These are phyloP conservation scores for Anguilla obscura DNA, from an alignment of 2,797 vertebrate species.

Conservation along the genomic window DNA sequence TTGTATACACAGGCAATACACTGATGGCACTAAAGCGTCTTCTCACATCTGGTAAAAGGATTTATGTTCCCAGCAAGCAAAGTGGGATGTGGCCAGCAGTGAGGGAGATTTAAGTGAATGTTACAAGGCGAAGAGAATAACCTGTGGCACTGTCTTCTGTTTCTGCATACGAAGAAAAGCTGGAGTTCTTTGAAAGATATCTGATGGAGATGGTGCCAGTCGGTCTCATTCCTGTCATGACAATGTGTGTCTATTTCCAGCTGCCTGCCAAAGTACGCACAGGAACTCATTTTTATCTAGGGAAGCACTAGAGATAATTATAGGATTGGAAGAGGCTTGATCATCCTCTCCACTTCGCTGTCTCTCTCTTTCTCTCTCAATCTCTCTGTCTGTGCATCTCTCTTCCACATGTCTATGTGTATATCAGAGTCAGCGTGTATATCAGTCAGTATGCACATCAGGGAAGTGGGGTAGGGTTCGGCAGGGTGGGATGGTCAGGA, in stretches of 20 bases:
- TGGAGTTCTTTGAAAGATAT: conserved; percentile 34
- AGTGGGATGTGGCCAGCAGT: background rate
- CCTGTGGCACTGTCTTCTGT: background rate
- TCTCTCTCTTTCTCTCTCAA: background rate
- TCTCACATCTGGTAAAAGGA: background rate
- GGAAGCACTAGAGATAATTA: conserved; percentile 44
- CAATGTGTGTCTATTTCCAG: conserved; percentile 32
- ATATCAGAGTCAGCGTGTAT: too few relatives aligned
- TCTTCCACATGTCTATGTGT: background rate
- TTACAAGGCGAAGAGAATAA: background rate
- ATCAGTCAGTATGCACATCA: background rate
- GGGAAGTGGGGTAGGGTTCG: background rate
- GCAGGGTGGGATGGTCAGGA: background rate
- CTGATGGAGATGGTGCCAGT: conserved; percentile 44
- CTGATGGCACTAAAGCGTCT: background rate
- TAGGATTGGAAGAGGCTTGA: conserved; percentile 31
- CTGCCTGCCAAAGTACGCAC: conserved; percentile 51
- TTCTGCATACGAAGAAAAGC: background rate
- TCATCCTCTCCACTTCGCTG: background rate
- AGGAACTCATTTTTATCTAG: conserved; percentile 47
- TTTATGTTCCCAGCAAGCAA: background rate
- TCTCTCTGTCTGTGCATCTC: background rate
- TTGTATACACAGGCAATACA: background rate
- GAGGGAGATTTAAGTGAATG: background rate
- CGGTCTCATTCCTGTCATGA: conserved; percentile 49